Evolutionary conservation across 1,140 invertebrate species (phyloP), one percentile per base, ranked within the genome.

Genomic region (Uloborus diversus): DNA sequence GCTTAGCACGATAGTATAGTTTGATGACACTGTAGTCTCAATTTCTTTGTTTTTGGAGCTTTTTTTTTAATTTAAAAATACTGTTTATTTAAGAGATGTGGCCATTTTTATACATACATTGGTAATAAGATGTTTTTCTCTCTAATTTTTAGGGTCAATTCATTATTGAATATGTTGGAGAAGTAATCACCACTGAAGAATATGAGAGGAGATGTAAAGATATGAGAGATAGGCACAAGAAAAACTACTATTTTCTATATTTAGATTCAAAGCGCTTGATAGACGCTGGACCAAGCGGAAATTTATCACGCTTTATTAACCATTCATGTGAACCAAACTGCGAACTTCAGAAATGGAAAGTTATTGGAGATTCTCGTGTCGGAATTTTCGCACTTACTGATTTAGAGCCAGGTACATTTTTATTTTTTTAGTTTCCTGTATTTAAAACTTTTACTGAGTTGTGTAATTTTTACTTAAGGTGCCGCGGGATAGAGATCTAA

Each of bases 291-390:
- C 95, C 95, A 0, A 97, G 96, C 86, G 97, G 96, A 80, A 95
- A 95, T 85, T 83, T 92, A 49, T 91, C 93, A 0, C 89, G 91
- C 80, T 92, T 91, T 85, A 91, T 89, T 90, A 93, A 99, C 88
- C 96, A 99, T 88, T 96, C 94, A 7, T 99, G 97, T 87, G 90
- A 95, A 69, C 96, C 97, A 0, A 99, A 99, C 88, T 96, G 95
- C 86, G 92, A 93, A 83, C 95, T 96, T 0, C 94, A 97, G 86
- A 97, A 97, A 84, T 98, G 96, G 96, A 95, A 91, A 0, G 95
- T 97, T 0, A 93, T 96, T 86, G 94, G 94, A n/a, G 93, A 95
- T 80, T 93, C 94, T 1, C 87, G 96, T 49, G 93, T 98, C 17
- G 96, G 96, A 14, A 87, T 99, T 7, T 98, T 98, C 88, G 94